Percentiles rank a stretch among this genome's conserved stretches.
These are phyloP conservation scores for Cosmorhoe ocellata DNA, from an alignment of 2,888 invertebrate species.

Conservation along the genomic window DNA sequence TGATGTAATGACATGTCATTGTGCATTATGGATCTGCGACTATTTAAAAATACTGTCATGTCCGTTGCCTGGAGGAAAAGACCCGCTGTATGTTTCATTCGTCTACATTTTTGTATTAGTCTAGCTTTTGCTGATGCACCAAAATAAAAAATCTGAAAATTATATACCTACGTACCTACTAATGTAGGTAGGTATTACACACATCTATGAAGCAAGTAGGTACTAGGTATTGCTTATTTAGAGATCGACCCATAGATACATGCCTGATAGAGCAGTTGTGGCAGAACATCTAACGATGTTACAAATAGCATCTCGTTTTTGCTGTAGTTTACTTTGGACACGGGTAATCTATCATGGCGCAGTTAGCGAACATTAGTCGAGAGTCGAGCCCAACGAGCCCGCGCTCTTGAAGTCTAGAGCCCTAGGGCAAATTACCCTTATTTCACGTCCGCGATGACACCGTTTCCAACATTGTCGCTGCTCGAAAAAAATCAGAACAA, in stretches of 20 bases:
- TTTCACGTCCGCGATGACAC: slow-evolving; percentile 19
- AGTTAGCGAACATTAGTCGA: slow-evolving; percentile 45
- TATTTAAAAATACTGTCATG: slow-evolving; percentile 40
- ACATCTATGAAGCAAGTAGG: too few species aligned
- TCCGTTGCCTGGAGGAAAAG: slow-evolving; percentile 10
- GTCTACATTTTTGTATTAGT: slow-evolving; percentile 8
- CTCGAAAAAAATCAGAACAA: slow-evolving; percentile 26
- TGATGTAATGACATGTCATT: slow-evolving; percentile 66
- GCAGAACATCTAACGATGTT: slow-evolving; percentile 25
- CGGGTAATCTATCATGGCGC: slow-evolving; percentile 59
- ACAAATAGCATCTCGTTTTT: slow-evolving; percentile 40
- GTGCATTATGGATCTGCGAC: slow-evolving; percentile 50
- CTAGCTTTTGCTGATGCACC: neutral
- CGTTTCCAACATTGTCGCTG: slow-evolving; percentile 21
- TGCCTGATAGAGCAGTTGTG: neutral
- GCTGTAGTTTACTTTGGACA: slow-evolving; percentile 48
- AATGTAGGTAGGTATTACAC: too few species aligned
- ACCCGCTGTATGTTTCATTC: neutral
- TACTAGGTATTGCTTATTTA: neutral
- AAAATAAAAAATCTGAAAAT: neutral
- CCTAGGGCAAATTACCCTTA: slow-evolving; percentile 29
- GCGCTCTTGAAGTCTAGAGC: slow-evolving; percentile 43
- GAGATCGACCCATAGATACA: neutral
- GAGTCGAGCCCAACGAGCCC: slow-evolving; percentile 34
- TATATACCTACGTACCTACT: too few species aligned